phyloP scores from a whole-genome alignment of 2,113 vertebrate genomes.

The Furnarius figulus region DNA sequence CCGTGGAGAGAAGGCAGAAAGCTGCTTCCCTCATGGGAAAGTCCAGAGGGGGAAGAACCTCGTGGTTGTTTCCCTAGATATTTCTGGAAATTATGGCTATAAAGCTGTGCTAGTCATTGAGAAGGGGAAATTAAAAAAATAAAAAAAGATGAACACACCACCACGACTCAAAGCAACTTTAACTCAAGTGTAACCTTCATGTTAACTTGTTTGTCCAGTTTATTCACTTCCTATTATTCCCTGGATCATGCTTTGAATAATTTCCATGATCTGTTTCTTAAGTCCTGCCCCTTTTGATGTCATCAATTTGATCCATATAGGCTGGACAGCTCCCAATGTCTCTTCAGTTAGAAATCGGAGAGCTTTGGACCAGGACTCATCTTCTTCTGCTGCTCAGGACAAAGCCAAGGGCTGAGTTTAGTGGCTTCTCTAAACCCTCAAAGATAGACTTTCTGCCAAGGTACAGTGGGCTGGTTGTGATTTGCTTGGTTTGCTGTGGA shows the following conservation, averaged over 20 bases:
- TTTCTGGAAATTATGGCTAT: neutral
- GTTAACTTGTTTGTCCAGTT: conserved; percentile 41
- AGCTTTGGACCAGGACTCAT: neutral
- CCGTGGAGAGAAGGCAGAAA: neutral
- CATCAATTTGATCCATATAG: conserved; percentile 20
- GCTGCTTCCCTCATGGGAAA: neutral
- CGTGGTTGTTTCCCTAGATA: rapidly evolving
- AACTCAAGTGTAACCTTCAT: neutral
- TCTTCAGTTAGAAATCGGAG: neutral
- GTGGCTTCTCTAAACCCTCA: neutral
- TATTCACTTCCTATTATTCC: conserved; percentile 30
- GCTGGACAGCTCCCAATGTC: conserved; percentile 16
- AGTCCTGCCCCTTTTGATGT: conserved; percentile 54
- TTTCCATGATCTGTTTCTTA: neutral
- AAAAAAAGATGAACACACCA: neutral
- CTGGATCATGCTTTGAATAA: conserved; percentile 27
- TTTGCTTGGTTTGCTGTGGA: neutral
- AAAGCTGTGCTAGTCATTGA: no score
- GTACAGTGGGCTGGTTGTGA: neutral
- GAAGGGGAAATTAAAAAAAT: neutral
- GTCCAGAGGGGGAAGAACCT: neutral
- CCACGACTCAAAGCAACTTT: neutral
- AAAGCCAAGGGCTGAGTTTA: neutral
- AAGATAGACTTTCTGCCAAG: neutral
- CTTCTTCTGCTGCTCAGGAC: neutral